Conservation (phyloP, 2,888 invertebrate species). For the Panorpa germanica region DNA sequence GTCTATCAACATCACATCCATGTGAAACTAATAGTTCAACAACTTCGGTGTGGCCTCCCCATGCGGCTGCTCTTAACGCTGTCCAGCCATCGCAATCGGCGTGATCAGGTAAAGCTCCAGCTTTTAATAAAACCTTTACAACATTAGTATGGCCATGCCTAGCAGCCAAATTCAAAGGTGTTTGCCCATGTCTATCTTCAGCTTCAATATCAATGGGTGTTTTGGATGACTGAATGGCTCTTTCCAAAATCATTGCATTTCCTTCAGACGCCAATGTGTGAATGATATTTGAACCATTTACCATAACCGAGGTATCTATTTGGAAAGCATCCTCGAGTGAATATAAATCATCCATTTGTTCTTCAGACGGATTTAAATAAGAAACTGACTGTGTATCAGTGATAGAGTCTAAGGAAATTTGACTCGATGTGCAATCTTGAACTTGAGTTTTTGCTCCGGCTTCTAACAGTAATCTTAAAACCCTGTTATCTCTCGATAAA, state of each 20-base stretch:
- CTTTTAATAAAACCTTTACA: constrained; percentile 35
- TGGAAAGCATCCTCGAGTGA: no score
- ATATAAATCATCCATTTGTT: no score
- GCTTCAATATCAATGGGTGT: constrained; percentile 32
- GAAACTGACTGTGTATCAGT: no score
- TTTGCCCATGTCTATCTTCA: constrained; percentile 62
- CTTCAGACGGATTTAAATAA: no score
- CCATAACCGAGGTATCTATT: no score
- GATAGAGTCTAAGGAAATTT: no score
- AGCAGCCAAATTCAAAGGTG: constrained; percentile 71
- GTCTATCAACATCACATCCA: constrained; percentile 70
- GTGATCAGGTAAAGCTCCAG: constrained; percentile 31
- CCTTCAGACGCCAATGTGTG: constrained; percentile 62
- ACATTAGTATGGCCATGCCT: constrained; percentile 57
- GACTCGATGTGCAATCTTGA: constrained; percentile 15
- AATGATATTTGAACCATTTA: no score
- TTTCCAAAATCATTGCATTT: constrained; percentile 43
- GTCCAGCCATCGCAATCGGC: constrained; percentile 81
- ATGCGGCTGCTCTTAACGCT: constrained; percentile 77
- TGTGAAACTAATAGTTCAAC: constrained; percentile 60
- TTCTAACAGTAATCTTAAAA: constrained; percentile 51
- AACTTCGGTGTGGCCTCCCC: constrained; percentile 87
- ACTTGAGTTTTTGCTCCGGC: constrained; percentile 41
- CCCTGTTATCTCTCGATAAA: constrained; percentile 48
- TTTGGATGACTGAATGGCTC: constrained; percentile 39